Evolutionary conservation across 2,113 vertebrate species (phyloP), one percentile per base, ranked within the genome.

Genomic region (Elephantulus edwardii): DNA sequence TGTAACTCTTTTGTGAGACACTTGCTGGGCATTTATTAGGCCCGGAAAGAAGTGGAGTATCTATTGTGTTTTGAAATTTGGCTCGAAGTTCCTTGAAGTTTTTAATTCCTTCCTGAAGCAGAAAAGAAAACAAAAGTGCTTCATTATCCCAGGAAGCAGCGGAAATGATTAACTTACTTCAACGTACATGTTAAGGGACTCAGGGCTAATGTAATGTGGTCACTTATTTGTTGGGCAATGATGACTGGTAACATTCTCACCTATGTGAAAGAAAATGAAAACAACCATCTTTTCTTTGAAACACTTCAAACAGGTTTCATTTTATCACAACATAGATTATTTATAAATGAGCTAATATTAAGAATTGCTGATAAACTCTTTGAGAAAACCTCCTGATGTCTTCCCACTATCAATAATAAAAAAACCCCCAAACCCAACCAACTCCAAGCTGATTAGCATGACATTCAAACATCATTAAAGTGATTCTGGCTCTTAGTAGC

Each of bases 51-150:
- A 80, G 35, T 30, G 75, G 33, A 3, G 14, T 46, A 33, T 92
- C 94, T 20, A 83, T 44, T 30, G 95, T 88, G 1, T 95, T 96
- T 66, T 98, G 97, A 84, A 98, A 98, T 95, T 94, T 98, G 62
- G 96, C 97, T 95, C 85, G 93, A 30, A 98, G 95, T 68, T 98
- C 96, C 95, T 93, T 95, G 95, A 98, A 97, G 86, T 97, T 97
- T 86, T 40, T 96, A 48, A 86, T 46, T 5, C 76, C 92, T 97
- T 98, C 97, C 98, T 98, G 91, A 93, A 94, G 19, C 20, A 83
- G 13, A 79, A 94, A 58, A 35, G 2, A 56, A 88, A 88, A 94
- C 3, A 40, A 52, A 83, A 44, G 71, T 16, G 26, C 92, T 33
- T 91, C 10, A 83, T 72, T 77, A 87, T 24, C 88, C 33, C 71